These are phyloP conservation scores for Dyspetes luteomarginatus DNA, from an alignment of 2,888 invertebrate genomes.

Conservation along the genomic window DNA sequence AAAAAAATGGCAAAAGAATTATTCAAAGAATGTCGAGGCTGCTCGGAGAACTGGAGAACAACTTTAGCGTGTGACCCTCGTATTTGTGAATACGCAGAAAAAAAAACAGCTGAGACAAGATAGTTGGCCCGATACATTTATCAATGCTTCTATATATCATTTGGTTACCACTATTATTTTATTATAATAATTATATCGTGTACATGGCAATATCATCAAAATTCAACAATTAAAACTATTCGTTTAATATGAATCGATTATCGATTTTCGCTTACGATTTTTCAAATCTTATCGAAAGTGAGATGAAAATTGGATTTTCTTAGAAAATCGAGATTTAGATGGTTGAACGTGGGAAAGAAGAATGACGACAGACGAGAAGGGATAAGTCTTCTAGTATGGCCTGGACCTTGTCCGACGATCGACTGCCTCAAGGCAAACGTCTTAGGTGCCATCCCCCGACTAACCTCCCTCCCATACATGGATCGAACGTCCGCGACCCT, in stretches of 20 bases:
- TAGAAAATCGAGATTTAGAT: background rate
- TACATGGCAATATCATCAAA: no score
- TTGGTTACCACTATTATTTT: no score
- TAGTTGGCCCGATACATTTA: no score
- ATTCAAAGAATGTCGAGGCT: background rate
- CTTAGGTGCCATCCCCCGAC: slow-evolving; percentile 27
- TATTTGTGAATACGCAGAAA: background rate
- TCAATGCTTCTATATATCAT: no score
- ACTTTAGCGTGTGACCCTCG: slow-evolving; percentile 19
- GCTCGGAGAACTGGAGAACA: background rate
- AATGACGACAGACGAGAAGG: background rate
- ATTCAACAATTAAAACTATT: no score
- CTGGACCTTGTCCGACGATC: slow-evolving; percentile 58
- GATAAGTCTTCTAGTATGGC: background rate
- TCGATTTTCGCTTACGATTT: no score
- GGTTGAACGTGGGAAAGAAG: background rate
- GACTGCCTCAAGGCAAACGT: slow-evolving; percentile 58
- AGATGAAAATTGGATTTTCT: background rate
- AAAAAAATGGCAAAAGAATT: background rate
- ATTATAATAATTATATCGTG: no score
- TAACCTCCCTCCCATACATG: background rate
- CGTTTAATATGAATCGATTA: no score
- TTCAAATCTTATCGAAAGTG: no score
- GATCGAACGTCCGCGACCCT: slow-evolving; percentile 73
- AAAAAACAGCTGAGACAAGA: no score